These are phyloP conservation scores for Phoenoteleia sp. DNA, from an alignment of 2,888 invertebrate genomes.

Conservation along the genomic window DNA sequence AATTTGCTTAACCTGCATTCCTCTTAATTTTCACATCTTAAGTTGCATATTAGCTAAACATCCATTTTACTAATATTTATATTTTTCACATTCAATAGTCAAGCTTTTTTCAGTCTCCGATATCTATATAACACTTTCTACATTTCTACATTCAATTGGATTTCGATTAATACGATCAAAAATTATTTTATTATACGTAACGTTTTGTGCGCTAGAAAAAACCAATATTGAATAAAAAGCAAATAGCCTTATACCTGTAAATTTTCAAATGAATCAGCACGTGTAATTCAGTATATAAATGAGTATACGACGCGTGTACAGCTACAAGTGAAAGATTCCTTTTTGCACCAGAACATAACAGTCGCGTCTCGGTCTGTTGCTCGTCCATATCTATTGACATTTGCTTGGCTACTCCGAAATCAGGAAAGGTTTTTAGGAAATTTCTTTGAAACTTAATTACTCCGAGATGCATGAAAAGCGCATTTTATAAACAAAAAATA, in stretches of 20 bases:
- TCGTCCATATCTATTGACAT: conserved; percentile 20
- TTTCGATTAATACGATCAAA: too few species aligned
- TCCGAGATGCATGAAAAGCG: background rate
- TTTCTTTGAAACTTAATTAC: background rate
- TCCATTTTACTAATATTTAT: too few species aligned
- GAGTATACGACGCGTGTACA: conserved; percentile 34
- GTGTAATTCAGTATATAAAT: conserved; percentile 45
- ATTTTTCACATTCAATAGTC: too few species aligned
- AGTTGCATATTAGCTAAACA: too few species aligned
- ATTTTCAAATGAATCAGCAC: conserved; percentile 65
- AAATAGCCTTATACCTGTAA: conserved; percentile 5
- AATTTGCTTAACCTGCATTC: too few species aligned
- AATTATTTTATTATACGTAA: too few species aligned
- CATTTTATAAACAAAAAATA: too few species aligned
- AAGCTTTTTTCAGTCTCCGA: too few species aligned
- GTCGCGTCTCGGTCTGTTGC: conserved; percentile 45
- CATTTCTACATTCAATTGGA: too few species aligned
- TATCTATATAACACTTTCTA: too few species aligned
- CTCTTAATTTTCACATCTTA: too few species aligned
- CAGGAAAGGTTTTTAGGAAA: background rate
- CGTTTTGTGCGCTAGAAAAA: too few species aligned
- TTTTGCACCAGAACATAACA: conserved; percentile 43
- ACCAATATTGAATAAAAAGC: conserved; percentile 17
- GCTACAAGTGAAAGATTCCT: conserved; percentile 54
- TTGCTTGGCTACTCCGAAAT: background rate